Percentiles rank a stretch among this genome's conserved stretches.
Evolutionary conservation across 2,113 vertebrate species (phyloP).

Genomic region (Chlorodrepanis virens): DNA sequence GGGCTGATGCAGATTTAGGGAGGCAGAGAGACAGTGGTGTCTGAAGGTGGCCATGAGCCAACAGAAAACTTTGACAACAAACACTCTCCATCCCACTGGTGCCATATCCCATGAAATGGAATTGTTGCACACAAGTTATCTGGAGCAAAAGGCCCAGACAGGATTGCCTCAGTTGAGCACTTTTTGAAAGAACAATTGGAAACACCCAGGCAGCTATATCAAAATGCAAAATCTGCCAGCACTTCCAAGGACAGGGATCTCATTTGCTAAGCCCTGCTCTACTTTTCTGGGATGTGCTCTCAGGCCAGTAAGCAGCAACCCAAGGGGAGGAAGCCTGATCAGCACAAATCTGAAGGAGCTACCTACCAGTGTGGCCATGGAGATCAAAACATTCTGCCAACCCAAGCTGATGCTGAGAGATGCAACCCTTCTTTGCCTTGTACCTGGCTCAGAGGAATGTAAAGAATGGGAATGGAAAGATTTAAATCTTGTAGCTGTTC

Average conservation of each 20-base stretch:
- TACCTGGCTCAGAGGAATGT: background rate
- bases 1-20: background rate
- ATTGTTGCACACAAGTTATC: background rate
- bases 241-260: background rate
- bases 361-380: accelerated
- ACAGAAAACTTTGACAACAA: background rate
- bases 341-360: background rate
- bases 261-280: background rate
- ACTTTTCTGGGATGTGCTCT: background rate
- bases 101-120: background rate
- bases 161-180: background rate
- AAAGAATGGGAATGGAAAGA: background rate
- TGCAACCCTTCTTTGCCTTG: background rate
- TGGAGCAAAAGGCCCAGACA: background rate
- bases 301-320: background rate
- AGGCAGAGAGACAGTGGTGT: background rate
- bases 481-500: background rate
- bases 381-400: background rate
- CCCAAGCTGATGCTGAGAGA: background rate
- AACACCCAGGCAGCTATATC: background rate
- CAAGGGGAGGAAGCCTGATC: background rate
- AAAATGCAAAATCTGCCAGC: background rate
- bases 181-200: background rate
- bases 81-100: background rate
- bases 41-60: background rate